Base-by-base conservation (phyloP, 30 jellyfish, hydroid and myxozoan species). In the Turritopsis dohrnii region DNA sequence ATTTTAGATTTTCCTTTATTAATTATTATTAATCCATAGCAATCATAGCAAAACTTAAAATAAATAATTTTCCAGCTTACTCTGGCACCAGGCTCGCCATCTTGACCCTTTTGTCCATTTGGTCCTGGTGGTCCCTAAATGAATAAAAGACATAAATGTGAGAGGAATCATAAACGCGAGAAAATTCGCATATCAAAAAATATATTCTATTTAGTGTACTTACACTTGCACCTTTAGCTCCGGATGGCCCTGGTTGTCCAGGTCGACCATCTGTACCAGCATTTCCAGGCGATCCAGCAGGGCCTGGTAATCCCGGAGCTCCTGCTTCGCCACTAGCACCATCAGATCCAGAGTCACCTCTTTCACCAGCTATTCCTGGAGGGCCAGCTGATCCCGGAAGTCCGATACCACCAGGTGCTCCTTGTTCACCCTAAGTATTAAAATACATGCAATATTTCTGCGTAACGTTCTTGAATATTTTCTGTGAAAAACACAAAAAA, bases 211-310 rank as follows among this genome's bases (percentile, higher is more conserved):
- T 3, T 13, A 41, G 60, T 41, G 16, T 7, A 69, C 77, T 69
- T 69, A 69, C 77, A 23, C 77, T 69, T 25, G 54, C 87, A 16
- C 97, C 96, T 71, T 79, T 77, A 29, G 89, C 71, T 13, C 96
- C 98, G 26, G 87, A 82, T 21, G 52, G 69, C 26, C 99, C 99
- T 21, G 81, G 90, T 52, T 96, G 86, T 79, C 99, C 99, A 71
- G 94, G 86, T 65, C 92, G 95, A 75, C 99, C 99, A 84, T 80
- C 29, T 87, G 87, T 84, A 89, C 96, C 74, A 81, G 71, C 65
- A 22, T 25, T n/a, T 22, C 77, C 77, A 69, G 26, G 80, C 1
- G 9, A 18, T 16, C 87, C 92, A 25, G 92, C 74, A 19, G 53
- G 52, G 76, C 99, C 99, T 53, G 79, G 87, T 25, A 79, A 90